These are phyloP conservation scores for Borostomias antarcticus DNA, from an alignment of 2,797 vertebrate species.

Conservation along the genomic window DNA sequence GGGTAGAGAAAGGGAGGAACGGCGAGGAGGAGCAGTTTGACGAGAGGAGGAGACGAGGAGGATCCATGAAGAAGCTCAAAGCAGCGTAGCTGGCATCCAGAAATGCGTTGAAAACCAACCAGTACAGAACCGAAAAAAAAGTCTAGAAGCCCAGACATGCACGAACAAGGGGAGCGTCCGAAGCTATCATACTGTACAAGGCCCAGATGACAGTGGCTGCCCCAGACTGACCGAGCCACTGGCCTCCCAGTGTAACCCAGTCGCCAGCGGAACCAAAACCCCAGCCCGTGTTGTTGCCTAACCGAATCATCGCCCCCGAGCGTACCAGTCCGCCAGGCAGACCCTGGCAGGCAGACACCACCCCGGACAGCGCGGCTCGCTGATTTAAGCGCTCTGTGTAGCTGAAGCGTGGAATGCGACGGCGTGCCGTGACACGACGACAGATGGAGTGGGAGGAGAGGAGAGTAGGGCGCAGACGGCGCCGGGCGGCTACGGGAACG, in stretches of 20 bases:
- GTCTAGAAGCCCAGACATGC: background rate
- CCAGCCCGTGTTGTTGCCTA: background rate
- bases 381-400: conserved; percentile 48
- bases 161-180: background rate
- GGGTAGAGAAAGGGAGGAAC: conserved; percentile 14
- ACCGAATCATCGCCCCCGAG: background rate
- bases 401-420: conserved; percentile 55
- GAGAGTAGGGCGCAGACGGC: conserved; percentile 17
- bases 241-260: background rate
- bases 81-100: background rate
- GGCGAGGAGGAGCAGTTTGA: background rate
- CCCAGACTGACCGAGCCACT: background rate
- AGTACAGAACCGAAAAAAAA: background rate
- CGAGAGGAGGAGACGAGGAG: background rate
- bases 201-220: too few relatives aligned
- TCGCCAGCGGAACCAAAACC: background rate
- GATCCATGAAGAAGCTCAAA: background rate
- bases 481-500: conserved; percentile 32
- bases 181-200: too few relatives aligned
- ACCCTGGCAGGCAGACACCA: conserved; percentile 4
- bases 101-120: background rate
- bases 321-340: background rate
- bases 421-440: conserved; percentile 49
- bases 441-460: conserved; percentile 30
- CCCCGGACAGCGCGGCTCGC: conserved; percentile 25